Conservation (phyloP, 2,888 invertebrate species). For the Darwinula stevensoni region DNA sequence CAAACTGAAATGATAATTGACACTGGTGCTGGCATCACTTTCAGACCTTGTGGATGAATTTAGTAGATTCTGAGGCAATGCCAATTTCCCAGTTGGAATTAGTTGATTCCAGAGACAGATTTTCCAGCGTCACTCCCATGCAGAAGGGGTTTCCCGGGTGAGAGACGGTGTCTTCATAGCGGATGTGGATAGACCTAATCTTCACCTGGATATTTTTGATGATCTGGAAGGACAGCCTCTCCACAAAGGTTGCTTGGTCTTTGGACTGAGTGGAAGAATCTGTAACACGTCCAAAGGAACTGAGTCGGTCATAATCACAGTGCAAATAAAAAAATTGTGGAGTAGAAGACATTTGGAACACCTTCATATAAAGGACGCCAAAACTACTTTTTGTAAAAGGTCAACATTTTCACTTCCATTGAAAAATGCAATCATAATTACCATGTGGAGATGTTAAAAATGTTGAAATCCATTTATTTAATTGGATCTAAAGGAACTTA, state of each 20-base stretch:
- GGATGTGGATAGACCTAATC: slow-evolving; percentile 58
- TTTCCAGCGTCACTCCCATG: slow-evolving; percentile 57
- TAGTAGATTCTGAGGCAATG: slow-evolving; percentile 45
- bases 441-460: no score
- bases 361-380: neutral
- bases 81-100: slow-evolving; percentile 48
- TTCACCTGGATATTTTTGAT: slow-evolving; percentile 74
- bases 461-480: no score
- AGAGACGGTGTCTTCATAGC: slow-evolving; percentile 61
- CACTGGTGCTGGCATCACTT: no score
- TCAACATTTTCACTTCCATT: neutral
- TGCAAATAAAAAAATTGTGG: no score
- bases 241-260: slow-evolving; percentile 42
- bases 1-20: no score
- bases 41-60: slow-evolving; percentile 54
- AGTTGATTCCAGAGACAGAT: slow-evolving; percentile 64
- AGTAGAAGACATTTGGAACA: no score
- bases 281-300: no score
- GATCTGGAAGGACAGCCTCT: slow-evolving; percentile 62
- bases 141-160: slow-evolving; percentile 46
- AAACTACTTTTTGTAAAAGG: no score
- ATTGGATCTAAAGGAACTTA: no score
- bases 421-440: neutral
- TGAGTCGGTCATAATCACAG: no score
- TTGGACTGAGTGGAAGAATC: no score